Base-by-base conservation (phyloP, 1,140 invertebrate genomes). In the Akabosia matsudoensis region DNA sequence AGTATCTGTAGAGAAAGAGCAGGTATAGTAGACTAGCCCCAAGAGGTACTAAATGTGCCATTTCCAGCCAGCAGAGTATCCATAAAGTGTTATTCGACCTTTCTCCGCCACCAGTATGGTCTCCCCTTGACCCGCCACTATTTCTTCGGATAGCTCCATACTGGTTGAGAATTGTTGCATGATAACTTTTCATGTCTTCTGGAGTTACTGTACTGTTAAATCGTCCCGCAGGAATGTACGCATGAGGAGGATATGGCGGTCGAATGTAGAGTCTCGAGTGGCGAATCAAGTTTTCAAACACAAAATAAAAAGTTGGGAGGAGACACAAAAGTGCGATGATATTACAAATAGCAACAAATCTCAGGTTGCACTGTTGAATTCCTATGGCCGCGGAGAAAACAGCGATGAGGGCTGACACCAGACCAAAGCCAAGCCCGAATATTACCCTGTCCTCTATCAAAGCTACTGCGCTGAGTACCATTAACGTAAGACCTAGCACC, bases 401-500 rank as follows among this genome's bases (percentile, higher is more conserved):
- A n/a, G 52, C 34, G 37, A 76, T 33, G 7, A 78, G 54, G 64
- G 79, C 77, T 13, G 77, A 80, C 28, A 80, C 45, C 30, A 80
- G 73, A n/a, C 75, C 54, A 56, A 80, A 80, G 33, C 79, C 79
- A n/a, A 80, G 79, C 31, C 79, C 76, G 33, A 80, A 64, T n/a
- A 78, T 16, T 22, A 67, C 45, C 26, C 79, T 72, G 61, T 80
- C 79, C 77, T 80, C 79, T 22, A 80, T 80, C 24, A 80, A 64
- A 24, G 79, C 79, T 18, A 80, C 74, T 3, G 77, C 77, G 67
- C 77, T 78, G 16, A 80, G 28, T 1, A 80, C 67, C 73, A 78
- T 77, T 16, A 80, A 74, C 16, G 77, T 80, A 10, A 80, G 64
- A 16, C 79, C 74, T 24, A 80, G 56, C 30, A 80, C 76, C 31